These are phyloP conservation scores for Euproctis similis DNA, from an alignment of 2,888 invertebrate genomes.

Conservation along the genomic window DNA sequence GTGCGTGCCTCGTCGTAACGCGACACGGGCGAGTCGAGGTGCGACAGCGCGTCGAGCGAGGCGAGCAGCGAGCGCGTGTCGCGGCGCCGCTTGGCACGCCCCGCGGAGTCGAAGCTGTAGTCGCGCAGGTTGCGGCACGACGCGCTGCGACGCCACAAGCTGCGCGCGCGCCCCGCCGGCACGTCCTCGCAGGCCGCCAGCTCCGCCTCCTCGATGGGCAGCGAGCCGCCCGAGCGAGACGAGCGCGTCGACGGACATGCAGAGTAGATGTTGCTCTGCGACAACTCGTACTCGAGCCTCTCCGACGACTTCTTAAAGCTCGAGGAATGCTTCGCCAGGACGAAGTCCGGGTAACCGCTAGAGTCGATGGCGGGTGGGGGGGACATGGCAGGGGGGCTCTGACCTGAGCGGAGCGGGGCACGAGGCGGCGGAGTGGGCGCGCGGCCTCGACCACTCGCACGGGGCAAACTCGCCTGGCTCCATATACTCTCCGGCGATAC, in stretches of 20 bases:
- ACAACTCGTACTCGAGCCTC: slow-evolving; percentile 76
- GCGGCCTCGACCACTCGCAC: slow-evolving; percentile 60
- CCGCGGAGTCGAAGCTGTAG: slow-evolving; percentile 83
- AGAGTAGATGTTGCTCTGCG: slow-evolving; percentile 75
- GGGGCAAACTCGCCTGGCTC: slow-evolving; percentile 61
- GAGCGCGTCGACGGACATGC: slow-evolving; percentile 58
- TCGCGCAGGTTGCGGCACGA: slow-evolving; percentile 89
- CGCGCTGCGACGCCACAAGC: slow-evolving; percentile 84
- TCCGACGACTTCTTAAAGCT: slow-evolving; percentile 62
- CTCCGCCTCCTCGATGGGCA: slow-evolving; percentile 36
- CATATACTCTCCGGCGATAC: slow-evolving; percentile 73
- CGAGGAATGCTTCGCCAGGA: slow-evolving; percentile 60
- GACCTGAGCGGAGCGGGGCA: slow-evolving; percentile 41
- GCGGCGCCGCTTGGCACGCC: slow-evolving; percentile 78
- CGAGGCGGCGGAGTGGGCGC: slow-evolving; percentile 72
- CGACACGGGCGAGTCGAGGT: slow-evolving; percentile 50
- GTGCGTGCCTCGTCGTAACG: slow-evolving; percentile 31
- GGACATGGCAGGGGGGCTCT: slow-evolving; percentile 30
- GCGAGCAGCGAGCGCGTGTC: slow-evolving; percentile 43
- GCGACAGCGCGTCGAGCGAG: slow-evolving; percentile 51
- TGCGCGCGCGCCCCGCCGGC: slow-evolving; percentile 39
- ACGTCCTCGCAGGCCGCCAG: slow-evolving; percentile 6
- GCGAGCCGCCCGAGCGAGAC: slow-evolving; percentile 53
- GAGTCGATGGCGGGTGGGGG: slow-evolving; percentile 37
- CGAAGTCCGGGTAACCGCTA: slow-evolving; percentile 70